These are phyloP conservation scores for Ammodytes dubius DNA, from an alignment of 2,113 vertebrate species.

Conservation along the genomic window DNA sequence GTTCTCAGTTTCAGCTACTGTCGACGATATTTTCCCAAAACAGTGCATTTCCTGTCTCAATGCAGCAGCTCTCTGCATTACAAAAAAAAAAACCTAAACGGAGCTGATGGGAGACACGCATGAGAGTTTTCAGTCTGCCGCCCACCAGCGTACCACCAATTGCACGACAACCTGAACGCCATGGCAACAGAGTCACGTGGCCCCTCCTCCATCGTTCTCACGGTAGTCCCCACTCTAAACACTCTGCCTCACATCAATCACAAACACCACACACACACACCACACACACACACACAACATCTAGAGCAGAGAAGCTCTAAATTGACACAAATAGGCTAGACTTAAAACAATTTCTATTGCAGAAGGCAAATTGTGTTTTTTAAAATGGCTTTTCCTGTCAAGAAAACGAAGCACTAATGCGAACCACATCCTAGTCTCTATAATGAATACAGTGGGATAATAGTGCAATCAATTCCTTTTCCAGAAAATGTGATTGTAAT, in stretches of 20 bases:
- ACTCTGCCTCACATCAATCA: slow-evolving; percentile 45
- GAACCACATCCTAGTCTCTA: slow-evolving; percentile 1
- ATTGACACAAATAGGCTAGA: slow-evolving; percentile 10
- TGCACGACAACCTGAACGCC: slow-evolving; percentile 72
- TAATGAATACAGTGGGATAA: background rate
- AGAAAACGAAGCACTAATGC: background rate
- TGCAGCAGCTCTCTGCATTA: slow-evolving; percentile 6
- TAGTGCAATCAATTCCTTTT: background rate
- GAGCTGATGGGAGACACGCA: slow-evolving; percentile 12
- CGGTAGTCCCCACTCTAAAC: slow-evolving; percentile 64
- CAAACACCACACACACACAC: slow-evolving; percentile 21
- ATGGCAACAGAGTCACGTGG: slow-evolving; percentile 82
- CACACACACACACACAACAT: slow-evolving; percentile 6
- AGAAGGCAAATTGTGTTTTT: background rate
- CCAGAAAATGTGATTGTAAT: slow-evolving; percentile 3
- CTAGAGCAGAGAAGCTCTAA: slow-evolving; percentile 6
- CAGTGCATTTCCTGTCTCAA: background rate
- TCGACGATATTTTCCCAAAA: background rate
- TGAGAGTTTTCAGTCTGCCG: slow-evolving; percentile 49
- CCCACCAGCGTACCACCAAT: slow-evolving; percentile 67
- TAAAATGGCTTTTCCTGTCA: background rate
- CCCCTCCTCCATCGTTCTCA: slow-evolving; percentile 47
- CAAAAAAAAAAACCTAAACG: slow-evolving; percentile 12
- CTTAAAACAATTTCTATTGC: background rate
- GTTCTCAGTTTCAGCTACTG: background rate